phyloP scores from a whole-genome alignment of 2,113 vertebrate genomes.

The Sceloporus tristichus region DNA sequence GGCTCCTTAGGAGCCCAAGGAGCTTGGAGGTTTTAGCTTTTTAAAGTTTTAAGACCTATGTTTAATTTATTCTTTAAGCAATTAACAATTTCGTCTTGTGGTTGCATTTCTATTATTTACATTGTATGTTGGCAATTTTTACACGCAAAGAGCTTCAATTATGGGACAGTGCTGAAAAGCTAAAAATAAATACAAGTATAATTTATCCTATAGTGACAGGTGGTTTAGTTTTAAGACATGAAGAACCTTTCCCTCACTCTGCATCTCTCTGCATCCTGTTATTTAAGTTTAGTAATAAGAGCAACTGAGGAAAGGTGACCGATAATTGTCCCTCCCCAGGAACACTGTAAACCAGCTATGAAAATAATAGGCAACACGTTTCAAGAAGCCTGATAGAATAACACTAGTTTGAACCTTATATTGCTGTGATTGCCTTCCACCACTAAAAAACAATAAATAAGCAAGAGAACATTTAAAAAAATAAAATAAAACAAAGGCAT shows the following conservation, averaged over 20 bases:
- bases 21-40: no score
- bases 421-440: constrained; percentile 11
- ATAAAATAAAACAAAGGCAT: constrained; percentile 15
- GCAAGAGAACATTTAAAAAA: no score
- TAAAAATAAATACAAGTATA: neutral
- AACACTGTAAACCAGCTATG: constrained; percentile 44
- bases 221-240: neutral
- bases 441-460: constrained; percentile 31
- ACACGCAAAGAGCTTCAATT: neutral
- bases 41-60: neutral
- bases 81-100: neutral
- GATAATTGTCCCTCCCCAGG: neutral
- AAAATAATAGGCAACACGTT: constrained; percentile 31
- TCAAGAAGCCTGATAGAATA: neutral
- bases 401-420: constrained; percentile 9
- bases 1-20: no score
- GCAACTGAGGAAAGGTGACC: neutral
- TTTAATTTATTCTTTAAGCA: neutral
- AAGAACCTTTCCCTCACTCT: neutral
- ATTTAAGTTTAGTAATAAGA: neutral
- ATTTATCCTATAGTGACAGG: neutral
- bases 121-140: neutral
- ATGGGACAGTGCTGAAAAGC: neutral
- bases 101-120: neutral
- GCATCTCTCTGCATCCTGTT: neutral